Conservation (phyloP, 2,113 vertebrate species). For the Brevimyrus niger region DNA sequence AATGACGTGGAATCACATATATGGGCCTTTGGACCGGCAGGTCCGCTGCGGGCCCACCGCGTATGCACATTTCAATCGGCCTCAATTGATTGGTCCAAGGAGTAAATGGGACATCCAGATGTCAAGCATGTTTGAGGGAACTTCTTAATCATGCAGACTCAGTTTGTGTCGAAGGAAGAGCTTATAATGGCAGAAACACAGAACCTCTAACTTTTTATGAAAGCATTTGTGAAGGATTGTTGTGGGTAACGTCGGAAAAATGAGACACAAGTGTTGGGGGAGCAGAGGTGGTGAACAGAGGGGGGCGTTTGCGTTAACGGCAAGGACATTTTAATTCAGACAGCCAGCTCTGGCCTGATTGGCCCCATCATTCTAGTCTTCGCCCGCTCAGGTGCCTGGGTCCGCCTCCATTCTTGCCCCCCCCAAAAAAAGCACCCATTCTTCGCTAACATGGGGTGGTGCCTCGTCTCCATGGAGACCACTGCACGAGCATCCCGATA, state of each 20-base stretch:
- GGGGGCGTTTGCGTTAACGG: background rate
- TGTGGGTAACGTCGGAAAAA: background rate
- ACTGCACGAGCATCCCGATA: background rate
- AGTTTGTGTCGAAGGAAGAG: background rate
- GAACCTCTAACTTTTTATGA: background rate
- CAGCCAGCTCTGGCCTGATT: background rate
- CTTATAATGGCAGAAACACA: background rate
- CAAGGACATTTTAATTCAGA: background rate
- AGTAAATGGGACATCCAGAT: background rate
- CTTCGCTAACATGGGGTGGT: constrained; percentile 77
- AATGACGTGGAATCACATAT: background rate
- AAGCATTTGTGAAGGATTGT: background rate
- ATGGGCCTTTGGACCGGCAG: background rate
- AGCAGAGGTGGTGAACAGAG: background rate
- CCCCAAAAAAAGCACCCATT: constrained; percentile 67
- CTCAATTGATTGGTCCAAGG: background rate
- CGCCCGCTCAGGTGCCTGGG: background rate
- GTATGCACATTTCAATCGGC: background rate
- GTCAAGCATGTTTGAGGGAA: background rate
- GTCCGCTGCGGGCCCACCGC: background rate
- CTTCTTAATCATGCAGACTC: background rate
- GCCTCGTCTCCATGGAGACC: constrained; percentile 76
- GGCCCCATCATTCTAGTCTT: background rate
- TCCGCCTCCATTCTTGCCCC: background rate
- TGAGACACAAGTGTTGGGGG: background rate